Evolutionary conservation across 2,797 vertebrate species (phyloP).

Genomic region (Paratrypauchen microcephalus): DNA sequence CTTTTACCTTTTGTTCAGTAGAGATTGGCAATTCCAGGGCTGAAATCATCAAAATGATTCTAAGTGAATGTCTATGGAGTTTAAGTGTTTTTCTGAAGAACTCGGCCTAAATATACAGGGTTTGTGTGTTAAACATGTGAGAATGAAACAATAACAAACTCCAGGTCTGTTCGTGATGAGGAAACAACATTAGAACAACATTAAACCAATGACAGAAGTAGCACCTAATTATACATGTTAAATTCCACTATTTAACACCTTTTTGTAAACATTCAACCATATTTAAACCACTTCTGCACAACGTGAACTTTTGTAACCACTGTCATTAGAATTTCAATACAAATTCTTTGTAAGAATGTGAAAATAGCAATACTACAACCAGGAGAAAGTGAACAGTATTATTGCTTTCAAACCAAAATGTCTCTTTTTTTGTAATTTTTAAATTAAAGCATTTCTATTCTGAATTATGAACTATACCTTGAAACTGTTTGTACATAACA

Average conservation of each 20-base stretch:
- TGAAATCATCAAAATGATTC: too few species aligned
- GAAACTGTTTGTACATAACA: neutral
- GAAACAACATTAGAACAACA: too few species aligned
- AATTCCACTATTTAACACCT: neutral
- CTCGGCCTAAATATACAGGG: too few species aligned
- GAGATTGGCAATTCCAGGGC: too few species aligned
- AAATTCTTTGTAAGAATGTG: neutral
- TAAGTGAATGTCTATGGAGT: too few species aligned
- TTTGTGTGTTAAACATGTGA: too few species aligned
- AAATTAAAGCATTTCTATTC: neutral
- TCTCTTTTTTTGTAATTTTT: neutral
- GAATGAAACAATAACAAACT: too few species aligned
- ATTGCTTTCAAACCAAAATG: slow-evolving; percentile 8
- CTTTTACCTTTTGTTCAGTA: too few species aligned
- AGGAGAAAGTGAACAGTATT: neutral
- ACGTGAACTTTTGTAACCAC: neutral
- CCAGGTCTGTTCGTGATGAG: too few species aligned
- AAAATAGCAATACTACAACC: neutral
- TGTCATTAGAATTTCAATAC: neutral
- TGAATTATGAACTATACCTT: neutral
- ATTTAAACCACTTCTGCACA: neutral
- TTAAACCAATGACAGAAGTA: neutral
- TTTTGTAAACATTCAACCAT: neutral
- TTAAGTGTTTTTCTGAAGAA: too few species aligned
- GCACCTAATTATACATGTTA: neutral